Base-by-base conservation (phyloP, 1,140 invertebrate species). In the Steinernema khuongi region DNA sequence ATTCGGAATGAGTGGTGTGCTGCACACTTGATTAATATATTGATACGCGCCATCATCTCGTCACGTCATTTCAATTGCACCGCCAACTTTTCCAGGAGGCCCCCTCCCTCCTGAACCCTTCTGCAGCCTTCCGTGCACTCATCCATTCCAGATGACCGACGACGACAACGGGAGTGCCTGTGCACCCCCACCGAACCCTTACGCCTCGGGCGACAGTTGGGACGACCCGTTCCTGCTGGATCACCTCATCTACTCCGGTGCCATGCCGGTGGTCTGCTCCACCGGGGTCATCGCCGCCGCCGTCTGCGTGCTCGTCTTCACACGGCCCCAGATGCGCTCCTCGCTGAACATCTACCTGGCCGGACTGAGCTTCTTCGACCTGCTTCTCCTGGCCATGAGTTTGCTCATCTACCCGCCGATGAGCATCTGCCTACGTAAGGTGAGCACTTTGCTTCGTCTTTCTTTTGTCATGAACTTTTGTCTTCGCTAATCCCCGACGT, bases 261-360 rank as follows among this genome's bases (percentile, higher is more conserved):
- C 50, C 4, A 60, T 60, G 50, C 50, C 50, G 7, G 22, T 60
- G 4, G 50, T 60, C 7, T 60, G 50, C 22, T 60, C 50, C 7
- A 60, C 50, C 19, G 50, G 50, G 4, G 50, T 60, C 4, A 60
- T 60, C 50, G 50, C 50, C 19, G 50, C 50, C 19, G 50, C 50
- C 14, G 50, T 60, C 19, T 60, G 50, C 26, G 50, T 60, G 7
- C 19, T 60, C 7, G 50, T 60, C 50, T 60, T 60, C 19, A 60
- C 50, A 26, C 50, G 50, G 50, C 50, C 50, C 19, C 50, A 60
- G 50, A 60, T 60, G 50, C 50, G 50, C 50, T 85, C 81, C 29
- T 85, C 82, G 0, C 74, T 83, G 36, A 84, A 80, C 67, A 79
- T 83, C 28, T 83, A 85, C 66, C 72, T 83, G n/a, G 82, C 82